Evolutionary conservation across 2,888 invertebrate species (phyloP).

Genomic region (Meganola albula): DNA sequence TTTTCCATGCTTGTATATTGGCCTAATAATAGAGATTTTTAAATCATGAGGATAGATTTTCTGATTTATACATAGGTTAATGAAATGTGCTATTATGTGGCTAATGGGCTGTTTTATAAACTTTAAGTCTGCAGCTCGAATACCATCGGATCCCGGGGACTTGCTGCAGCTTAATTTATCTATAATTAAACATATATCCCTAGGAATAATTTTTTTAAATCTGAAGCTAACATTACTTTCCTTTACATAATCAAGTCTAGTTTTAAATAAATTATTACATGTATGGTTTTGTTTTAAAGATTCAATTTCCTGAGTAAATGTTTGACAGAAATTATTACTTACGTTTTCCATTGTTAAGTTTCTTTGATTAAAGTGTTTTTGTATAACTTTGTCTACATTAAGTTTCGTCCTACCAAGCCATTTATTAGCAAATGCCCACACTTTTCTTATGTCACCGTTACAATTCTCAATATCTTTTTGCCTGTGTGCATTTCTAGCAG

Average conservation of each 20-base stretch:
- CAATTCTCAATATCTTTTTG: neutral
- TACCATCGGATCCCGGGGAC: neutral
- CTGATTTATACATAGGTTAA: conserved; percentile 5
- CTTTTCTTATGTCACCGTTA: neutral
- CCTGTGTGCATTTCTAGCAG: conserved; percentile 2
- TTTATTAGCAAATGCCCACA: neutral
- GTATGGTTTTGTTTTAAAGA: neutral
- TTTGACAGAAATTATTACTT: neutral
- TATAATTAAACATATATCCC: too few relatives aligned
- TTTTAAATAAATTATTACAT: too few relatives aligned
- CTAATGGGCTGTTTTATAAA: too few relatives aligned
- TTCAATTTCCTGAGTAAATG: neutral
- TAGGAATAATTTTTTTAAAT: neutral
- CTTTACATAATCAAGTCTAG: too few relatives aligned
- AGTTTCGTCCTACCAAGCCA: conserved; percentile 1
- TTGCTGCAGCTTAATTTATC: neutral
- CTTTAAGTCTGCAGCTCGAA: too few relatives aligned
- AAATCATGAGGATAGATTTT: conserved; percentile 1
- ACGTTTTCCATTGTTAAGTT: neutral
- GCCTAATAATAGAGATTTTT: conserved; percentile 5
- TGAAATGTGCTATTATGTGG: conserved; percentile 3
- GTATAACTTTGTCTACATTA: neutral
- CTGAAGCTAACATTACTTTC: too few relatives aligned
- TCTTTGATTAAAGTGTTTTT: neutral
- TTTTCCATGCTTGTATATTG: conserved; percentile 3